These are phyloP conservation scores for Reinhardtius hippoglossoides DNA, from an alignment of 2,113 vertebrate genomes.

Conservation along the genomic window DNA sequence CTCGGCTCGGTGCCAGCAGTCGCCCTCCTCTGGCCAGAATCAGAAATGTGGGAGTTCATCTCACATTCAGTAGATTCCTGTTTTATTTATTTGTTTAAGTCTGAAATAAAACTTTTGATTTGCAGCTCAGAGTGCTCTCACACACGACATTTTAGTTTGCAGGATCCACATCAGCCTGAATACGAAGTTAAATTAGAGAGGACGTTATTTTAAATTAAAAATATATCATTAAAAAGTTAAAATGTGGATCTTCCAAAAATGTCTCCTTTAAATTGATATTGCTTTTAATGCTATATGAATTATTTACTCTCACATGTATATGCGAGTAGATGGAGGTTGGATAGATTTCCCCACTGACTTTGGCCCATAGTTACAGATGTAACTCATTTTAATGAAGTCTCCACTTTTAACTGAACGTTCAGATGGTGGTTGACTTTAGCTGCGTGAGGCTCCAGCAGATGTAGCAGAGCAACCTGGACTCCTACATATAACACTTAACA, in stretches of 20 bases:
- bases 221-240: neutral
- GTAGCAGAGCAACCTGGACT: too few relatives aligned
- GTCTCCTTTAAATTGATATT: neutral
- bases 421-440: too few relatives aligned
- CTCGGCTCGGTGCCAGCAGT: conserved; percentile 6
- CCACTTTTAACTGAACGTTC: too few relatives aligned
- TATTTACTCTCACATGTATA: neutral
- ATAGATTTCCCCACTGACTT: neutral
- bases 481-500: too few relatives aligned
- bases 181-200: neutral
- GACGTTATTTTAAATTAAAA: neutral
- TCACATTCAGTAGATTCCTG: neutral
- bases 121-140: neutral
- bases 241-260: neutral
- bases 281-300: neutral
- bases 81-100: neutral
- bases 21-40: conserved; percentile 43
- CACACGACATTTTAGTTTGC: neutral
- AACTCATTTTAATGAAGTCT: too few relatives aligned
- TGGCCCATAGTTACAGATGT: too few relatives aligned
- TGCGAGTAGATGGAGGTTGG: neutral
- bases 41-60: conserved; percentile 7
- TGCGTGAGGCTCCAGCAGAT: too few relatives aligned
- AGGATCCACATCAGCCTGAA: neutral
- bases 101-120: neutral